Evolutionary conservation across 2,113 vertebrate genomes (phyloP).

Genomic region (Phylloscopus trochiloides): DNA sequence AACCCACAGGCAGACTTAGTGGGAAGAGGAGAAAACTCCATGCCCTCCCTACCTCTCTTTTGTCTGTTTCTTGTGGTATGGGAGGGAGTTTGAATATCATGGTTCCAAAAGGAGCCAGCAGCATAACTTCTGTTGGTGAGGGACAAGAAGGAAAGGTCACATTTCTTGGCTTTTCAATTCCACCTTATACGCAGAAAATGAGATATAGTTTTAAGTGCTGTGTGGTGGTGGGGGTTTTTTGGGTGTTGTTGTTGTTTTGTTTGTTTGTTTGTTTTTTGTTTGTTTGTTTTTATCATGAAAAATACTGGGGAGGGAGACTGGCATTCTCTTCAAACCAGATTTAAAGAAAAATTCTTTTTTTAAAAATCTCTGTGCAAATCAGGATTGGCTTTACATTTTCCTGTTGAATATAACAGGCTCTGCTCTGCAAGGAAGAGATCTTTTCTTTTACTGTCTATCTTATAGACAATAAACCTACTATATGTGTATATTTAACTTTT

Average conservation of each 20-base stretch:
- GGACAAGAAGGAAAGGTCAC: neutral
- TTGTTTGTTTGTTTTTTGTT: too few species aligned
- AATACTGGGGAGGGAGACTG: neutral
- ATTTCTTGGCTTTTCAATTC: neutral
- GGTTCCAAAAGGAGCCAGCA: neutral
- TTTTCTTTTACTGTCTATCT: neutral
- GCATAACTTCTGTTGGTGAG: neutral
- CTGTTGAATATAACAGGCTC: neutral
- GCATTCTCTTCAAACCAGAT: neutral
- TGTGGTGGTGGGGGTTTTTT: too few species aligned
- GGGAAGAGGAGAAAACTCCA: neutral
- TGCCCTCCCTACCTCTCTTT: neutral
- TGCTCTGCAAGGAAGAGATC: neutral
- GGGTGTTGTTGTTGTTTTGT: too few species aligned
- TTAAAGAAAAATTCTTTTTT: neutral
- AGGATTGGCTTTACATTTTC: neutral
- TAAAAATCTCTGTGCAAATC: neutral
- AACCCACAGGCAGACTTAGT: neutral
- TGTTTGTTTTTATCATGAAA: neutral
- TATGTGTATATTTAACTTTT: neutral
- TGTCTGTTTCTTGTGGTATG: neutral
- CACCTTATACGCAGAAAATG: rapidly evolving
- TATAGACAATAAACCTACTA: neutral
- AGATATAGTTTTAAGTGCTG: neutral
- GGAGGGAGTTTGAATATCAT: neutral